Conservation (phyloP, 2,888 invertebrate genomes). For the Aphrophora alni region DNA sequence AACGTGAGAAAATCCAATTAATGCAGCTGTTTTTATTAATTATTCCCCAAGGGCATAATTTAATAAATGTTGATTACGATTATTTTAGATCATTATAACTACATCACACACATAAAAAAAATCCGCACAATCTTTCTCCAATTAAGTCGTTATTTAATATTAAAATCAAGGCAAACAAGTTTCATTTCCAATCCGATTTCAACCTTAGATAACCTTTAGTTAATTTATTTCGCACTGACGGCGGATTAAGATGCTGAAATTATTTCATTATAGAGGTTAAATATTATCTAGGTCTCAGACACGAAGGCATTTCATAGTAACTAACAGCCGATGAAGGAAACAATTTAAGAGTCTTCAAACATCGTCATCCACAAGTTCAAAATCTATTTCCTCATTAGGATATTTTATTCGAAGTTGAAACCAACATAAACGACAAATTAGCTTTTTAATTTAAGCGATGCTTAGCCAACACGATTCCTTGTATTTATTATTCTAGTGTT, state of each 20-base stretch:
- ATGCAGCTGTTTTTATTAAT: background rate
- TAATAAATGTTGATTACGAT: background rate
- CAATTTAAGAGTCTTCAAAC: no score
- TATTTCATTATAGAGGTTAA: background rate
- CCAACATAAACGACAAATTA: no score
- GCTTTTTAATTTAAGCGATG: no score
- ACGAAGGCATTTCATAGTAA: no score
- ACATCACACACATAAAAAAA: background rate
- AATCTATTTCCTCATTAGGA: no score
- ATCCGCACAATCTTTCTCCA: background rate
- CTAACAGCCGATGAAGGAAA: no score
- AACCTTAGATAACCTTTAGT: background rate
- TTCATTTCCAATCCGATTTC: background rate
- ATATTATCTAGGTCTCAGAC: background rate
- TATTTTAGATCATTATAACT: background rate
- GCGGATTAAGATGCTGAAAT: background rate
- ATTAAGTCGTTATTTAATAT: slow-evolving; percentile 4
- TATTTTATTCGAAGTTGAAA: no score
- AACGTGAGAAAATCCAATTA: no score
- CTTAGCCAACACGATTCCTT: no score
- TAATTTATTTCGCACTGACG: background rate
- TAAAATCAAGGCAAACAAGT: background rate
- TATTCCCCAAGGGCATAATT: background rate
- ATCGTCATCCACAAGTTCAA: no score
- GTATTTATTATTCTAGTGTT: no score